Evolutionary conservation across 2,888 invertebrate genomes (phyloP).

Genomic region (Myathropa florea): DNA sequence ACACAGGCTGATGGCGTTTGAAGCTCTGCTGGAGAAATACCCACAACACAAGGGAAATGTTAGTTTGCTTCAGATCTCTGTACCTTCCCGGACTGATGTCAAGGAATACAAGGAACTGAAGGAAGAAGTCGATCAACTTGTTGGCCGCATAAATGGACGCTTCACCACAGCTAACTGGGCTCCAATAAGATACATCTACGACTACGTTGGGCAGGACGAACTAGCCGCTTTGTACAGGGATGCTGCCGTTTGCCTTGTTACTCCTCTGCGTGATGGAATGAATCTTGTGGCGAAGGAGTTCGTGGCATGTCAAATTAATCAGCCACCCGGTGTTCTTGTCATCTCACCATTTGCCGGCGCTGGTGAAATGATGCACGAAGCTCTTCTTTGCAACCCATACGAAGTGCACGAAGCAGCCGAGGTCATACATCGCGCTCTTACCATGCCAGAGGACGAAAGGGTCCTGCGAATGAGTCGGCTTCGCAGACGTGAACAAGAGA

Average conservation of each 20-base stretch:
- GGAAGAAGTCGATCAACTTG: slow-evolving; percentile 94
- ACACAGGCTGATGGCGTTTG: slow-evolving; percentile 91
- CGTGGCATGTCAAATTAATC: slow-evolving; percentile 94
- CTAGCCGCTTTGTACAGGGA: slow-evolving; percentile 93
- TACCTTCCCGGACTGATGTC: slow-evolving; percentile 94
- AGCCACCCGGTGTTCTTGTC: slow-evolving; percentile 91
- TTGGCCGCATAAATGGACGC: slow-evolving; percentile 91
- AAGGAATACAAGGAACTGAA: slow-evolving; percentile 94
- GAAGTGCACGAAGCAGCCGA: slow-evolving; percentile 94
- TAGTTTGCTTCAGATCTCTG: slow-evolving; percentile 90
- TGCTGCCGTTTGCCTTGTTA: slow-evolving; percentile 92
- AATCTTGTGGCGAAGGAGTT: slow-evolving; percentile 96
- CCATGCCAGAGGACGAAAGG: slow-evolving; percentile 94
- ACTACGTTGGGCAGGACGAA: slow-evolving; percentile 92
- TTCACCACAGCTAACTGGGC: slow-evolving; percentile 96
- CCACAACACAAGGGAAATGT: slow-evolving; percentile 93
- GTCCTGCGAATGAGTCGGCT: slow-evolving; percentile 92
- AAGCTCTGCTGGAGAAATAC: slow-evolving; percentile 89
- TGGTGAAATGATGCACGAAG: slow-evolving; percentile 96
- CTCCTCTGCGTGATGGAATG: slow-evolving; percentile 94
- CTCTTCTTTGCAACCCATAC: slow-evolving; percentile 93
- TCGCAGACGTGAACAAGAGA: slow-evolving; percentile 88
- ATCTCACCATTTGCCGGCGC: slow-evolving; percentile 96
- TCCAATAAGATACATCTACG: slow-evolving; percentile 92
- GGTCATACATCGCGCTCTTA: slow-evolving; percentile 91